A percentile compares a stretch with the other conserved stretches of the same genome.
phyloP scores from a whole-genome alignment of 2,113 vertebrate species.

The Oryzias woworae region DNA sequence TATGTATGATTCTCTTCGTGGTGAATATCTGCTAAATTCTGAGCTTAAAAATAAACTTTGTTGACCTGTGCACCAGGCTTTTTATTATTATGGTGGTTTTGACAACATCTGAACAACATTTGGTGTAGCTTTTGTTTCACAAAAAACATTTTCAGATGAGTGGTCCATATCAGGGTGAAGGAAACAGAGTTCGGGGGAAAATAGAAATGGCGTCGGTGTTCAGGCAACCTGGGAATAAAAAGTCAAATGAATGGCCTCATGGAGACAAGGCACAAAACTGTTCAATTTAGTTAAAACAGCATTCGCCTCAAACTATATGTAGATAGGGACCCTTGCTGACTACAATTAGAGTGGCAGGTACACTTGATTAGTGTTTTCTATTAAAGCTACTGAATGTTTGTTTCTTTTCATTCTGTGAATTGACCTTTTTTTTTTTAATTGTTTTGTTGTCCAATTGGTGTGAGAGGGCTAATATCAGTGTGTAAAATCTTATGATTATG shows the following conservation, averaged over 20 bases:
- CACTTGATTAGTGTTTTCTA: slow-evolving; percentile 67
- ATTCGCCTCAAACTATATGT: slow-evolving; percentile 45
- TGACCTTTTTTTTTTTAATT: slow-evolving; percentile 11
- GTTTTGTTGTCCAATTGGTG: slow-evolving; percentile 37
- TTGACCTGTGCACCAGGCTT: neutral
- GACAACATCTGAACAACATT: slow-evolving; percentile 19
- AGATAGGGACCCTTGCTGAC: slow-evolving; percentile 52
- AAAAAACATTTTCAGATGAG: slow-evolving; percentile 44
- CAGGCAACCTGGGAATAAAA: slow-evolving; percentile 36
- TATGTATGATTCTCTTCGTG: neutral
- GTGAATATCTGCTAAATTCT: slow-evolving; percentile 8
- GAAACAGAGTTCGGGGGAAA: slow-evolving; percentile 10
- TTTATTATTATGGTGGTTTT: slow-evolving; percentile 32
- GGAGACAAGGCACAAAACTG: slow-evolving; percentile 52
- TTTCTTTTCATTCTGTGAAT: slow-evolving; percentile 9
- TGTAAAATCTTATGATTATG: slow-evolving; percentile 10
- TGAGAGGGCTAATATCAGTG: slow-evolving; percentile 39
- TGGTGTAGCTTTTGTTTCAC: slow-evolving; percentile 38
- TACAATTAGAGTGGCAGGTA: slow-evolving; percentile 71
- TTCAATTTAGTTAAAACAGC: slow-evolving; percentile 64
- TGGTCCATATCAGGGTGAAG: slow-evolving; percentile 19
- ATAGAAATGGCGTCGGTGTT: slow-evolving; percentile 20
- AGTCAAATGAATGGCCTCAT: slow-evolving; percentile 42
- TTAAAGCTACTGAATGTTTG: slow-evolving; percentile 42
- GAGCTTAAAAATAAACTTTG: slow-evolving; percentile 12